Evolutionary conservation across 2,113 vertebrate genomes (phyloP), one percentile per base, ranked within the genome.

Genomic region (Cariama cristata): DNA sequence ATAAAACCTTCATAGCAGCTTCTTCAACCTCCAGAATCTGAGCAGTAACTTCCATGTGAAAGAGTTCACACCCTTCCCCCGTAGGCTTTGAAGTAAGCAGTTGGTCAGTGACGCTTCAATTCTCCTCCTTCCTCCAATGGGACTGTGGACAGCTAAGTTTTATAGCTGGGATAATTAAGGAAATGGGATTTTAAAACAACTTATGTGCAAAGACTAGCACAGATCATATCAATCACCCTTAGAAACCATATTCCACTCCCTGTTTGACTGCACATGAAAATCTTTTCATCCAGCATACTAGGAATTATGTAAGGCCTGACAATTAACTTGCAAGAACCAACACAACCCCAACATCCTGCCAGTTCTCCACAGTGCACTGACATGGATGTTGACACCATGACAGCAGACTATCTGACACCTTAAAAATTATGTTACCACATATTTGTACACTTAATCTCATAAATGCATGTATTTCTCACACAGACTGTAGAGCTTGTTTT

Each of bases 341-440:
- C 16, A 35, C 21, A 67, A 50, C 1, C 7, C 18, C 33, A 40
- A 12, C 18, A 30, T 5, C 28, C 45, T 19, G 19, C 11, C 12
- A 58, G 33, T 3, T n/a, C 27, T 64, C 35, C 28, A 12, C 2
- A 22, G 55, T 71, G 86, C 6, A 22, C 22, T 15, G 10, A 76
- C 9, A 28, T 0, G 3, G 11, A 40, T 20, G 2, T 14, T 32
- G 53, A 53, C 40, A 59, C 5, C 5, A 2, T 3, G 3, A 28
- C 8, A 90, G 14, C 1, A 42, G 9, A 76, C 3, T 16, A 69
- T 8, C 32, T 74, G 3, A 50, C 13, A 68, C 8, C 40, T 49
- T 38, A 21, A 47, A 76, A 71, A 40, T 18, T 4, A 21, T 4
- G 11, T 64, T 44, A 44, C 5, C 44, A 45, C 4, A 2, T 7